Conservation (phyloP, 2,797 vertebrate genomes). For the Lycodopsis pacificus region DNA sequence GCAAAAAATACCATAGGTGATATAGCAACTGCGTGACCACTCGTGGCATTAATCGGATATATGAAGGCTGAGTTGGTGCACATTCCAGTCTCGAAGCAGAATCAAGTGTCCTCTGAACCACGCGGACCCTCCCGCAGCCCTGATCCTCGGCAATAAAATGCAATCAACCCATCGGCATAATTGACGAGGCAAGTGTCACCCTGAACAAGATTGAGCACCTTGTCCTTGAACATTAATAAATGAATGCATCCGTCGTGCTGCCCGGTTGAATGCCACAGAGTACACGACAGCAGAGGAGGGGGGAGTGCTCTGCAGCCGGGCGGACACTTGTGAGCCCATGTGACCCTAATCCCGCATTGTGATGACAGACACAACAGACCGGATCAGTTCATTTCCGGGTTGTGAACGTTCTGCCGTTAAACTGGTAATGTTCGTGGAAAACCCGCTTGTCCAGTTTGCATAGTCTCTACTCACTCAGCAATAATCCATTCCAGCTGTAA, state of each 20-base stretch:
- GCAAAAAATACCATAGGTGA: neutral
- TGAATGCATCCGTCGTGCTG: constrained; percentile 52
- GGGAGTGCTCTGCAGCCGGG: constrained; percentile 21
- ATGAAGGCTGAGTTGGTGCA: constrained; percentile 16
- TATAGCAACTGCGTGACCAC: constrained; percentile 10
- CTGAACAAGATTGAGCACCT: constrained; percentile 62
- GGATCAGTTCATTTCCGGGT: constrained; percentile 66
- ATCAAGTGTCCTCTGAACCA: constrained; percentile 29
- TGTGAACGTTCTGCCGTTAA: constrained; percentile 24
- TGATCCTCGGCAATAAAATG: constrained; percentile 28
- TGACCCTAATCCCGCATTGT: constrained; percentile 69
- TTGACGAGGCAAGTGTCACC: constrained; percentile 58
- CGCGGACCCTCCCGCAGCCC: constrained; percentile 7
- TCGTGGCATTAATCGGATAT: constrained; percentile 7
- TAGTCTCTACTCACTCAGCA: neutral
- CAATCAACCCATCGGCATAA: constrained; percentile 69
- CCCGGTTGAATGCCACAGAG: constrained; percentile 20
- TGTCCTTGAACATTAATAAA: constrained; percentile 74
- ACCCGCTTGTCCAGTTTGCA: too few species aligned
- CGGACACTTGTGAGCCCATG: constrained; percentile 50
- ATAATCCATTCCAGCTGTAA: neutral
- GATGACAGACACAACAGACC: constrained; percentile 46
- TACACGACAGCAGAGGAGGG: neutral
- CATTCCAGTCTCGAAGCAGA: constrained; percentile 19
- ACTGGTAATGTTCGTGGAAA: neutral